A percentile compares a stretch with the other conserved stretches of the same genome.
These are phyloP conservation scores for Drosophila ambigua DNA, from an alignment of 1,140 invertebrate genomes.

Conservation along the genomic window DNA sequence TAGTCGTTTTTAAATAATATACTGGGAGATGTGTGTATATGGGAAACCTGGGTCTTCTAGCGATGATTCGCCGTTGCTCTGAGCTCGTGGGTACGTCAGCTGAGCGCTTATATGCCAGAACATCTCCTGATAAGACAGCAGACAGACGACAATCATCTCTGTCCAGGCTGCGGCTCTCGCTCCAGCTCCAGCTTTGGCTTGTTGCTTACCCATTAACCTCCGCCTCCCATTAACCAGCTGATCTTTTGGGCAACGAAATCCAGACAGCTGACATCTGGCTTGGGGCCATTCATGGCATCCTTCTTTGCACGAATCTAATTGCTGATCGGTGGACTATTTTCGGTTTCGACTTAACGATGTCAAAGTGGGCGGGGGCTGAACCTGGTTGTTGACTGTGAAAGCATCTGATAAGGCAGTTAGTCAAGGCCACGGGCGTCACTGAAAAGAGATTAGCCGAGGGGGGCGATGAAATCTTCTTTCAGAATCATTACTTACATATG, in stretches of 20 bases:
- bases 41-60: neutral
- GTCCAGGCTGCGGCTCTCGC: constrained; percentile 2
- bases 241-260: constrained; percentile 4
- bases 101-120: constrained; percentile 35
- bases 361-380: too few relatives aligned
- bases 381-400: too few relatives aligned
- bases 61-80: constrained; percentile 3
- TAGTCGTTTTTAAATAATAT: constrained; percentile 8
- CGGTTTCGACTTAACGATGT: too few relatives aligned
- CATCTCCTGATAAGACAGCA: constrained; percentile 16
- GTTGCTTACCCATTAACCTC: constrained; percentile 43
- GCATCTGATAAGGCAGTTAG: too few relatives aligned
- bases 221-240: constrained; percentile 2
- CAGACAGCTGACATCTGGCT: neutral
- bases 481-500: too few relatives aligned
- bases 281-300: neutral
- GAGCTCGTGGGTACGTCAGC: constrained; percentile 13
- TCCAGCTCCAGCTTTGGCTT: neutral
- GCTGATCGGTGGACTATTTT: constrained; percentile 22
- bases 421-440: too few relatives aligned
- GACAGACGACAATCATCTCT: constrained; percentile 10
- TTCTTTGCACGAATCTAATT: constrained; percentile 10
- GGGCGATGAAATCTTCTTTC: too few relatives aligned
- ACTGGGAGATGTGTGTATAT: constrained; percentile 6
- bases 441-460: too few relatives aligned